Evolutionary conservation across 1,140 invertebrate genomes (phyloP), one percentile per base, ranked within the genome.

Genomic region (Drosophila nikananu): DNA sequence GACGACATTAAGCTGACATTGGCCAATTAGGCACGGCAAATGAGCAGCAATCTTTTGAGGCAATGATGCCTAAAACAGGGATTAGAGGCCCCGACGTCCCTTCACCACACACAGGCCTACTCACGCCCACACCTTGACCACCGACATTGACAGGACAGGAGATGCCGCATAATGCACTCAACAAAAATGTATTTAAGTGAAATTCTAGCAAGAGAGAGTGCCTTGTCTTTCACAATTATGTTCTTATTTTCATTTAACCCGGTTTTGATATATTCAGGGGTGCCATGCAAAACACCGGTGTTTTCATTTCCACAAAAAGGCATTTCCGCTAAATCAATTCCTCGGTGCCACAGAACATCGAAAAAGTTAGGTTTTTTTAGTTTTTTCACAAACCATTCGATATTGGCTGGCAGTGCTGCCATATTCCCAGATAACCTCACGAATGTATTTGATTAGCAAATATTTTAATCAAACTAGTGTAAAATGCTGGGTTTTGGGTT

Each of bases 11-110:
- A 90, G 86, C 86, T 81, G 86, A 90, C 84, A 82, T 80, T 86
- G 86, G 86, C 86, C 86, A 89, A 89, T 89, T 89, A 90, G 73
- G 86, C 76, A 81, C 78, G 79, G 60, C 82, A 90, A 89, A 90
- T 89, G 81, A 90, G 67, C 86, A 90, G 86, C 86, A 90, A 90
- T 90, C 86, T 90, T 90, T 86, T 80, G 86, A 81, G 75, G 77
- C 86, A 90, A 76, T 89, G 86, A 87, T 89, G 83, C 83, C 83
- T 68, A 77, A 86, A 86, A 61, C 80, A 62, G 78, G 75, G 68
- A 72, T 73, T 64, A 54, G 44, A 68, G 73, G 55, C 41, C 64
- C 39, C 35, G 4, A 13, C 35, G 13, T 25, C 46, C 41, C 30
- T 19, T 37, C 32, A 49, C 59, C 44, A 25, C 8, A 63, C 48